Evolutionary conservation across 2,113 vertebrate genomes (phyloP).

Genomic region (Tenrec ecaudatus): DNA sequence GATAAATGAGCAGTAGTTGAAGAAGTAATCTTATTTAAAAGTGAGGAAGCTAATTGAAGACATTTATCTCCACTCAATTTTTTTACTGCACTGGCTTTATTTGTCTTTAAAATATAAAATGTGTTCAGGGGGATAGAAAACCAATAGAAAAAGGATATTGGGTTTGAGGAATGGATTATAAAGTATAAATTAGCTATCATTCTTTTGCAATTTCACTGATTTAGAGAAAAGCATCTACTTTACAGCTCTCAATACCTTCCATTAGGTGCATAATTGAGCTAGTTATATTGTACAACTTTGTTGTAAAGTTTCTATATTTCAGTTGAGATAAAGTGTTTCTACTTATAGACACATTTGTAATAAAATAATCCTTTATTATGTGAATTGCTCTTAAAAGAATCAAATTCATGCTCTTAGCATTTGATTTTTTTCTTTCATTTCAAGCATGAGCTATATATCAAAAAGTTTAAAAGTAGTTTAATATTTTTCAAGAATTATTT

Average conservation of each 20-base stretch:
- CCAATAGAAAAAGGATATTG: neutral
- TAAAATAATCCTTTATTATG: neutral
- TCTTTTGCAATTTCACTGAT: neutral
- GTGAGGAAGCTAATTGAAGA: conserved; percentile 71
- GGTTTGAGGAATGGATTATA: neutral
- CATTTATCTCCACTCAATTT: conserved; percentile 70
- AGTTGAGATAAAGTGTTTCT: neutral
- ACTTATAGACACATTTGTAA: neutral
- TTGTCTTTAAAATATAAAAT: conserved; percentile 51
- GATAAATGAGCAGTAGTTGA: conserved; percentile 71
- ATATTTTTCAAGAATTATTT: neutral
- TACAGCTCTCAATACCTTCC: neutral
- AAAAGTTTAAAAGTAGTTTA: neutral
- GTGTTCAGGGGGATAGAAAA: neutral
- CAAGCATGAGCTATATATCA: neutral
- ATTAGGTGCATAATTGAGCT: neutral
- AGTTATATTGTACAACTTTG: neutral
- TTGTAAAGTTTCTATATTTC: neutral
- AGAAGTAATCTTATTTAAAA: conserved; percentile 76
- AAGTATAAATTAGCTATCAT: neutral
- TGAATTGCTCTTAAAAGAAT: neutral
- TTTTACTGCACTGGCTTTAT: conserved; percentile 63
- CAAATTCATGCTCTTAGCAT: neutral
- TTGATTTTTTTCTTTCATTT: neutral
- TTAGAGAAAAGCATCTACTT: neutral